Conservation (phyloP, 2,113 vertebrate genomes). For the Rhinichthys klamathensis region DNA sequence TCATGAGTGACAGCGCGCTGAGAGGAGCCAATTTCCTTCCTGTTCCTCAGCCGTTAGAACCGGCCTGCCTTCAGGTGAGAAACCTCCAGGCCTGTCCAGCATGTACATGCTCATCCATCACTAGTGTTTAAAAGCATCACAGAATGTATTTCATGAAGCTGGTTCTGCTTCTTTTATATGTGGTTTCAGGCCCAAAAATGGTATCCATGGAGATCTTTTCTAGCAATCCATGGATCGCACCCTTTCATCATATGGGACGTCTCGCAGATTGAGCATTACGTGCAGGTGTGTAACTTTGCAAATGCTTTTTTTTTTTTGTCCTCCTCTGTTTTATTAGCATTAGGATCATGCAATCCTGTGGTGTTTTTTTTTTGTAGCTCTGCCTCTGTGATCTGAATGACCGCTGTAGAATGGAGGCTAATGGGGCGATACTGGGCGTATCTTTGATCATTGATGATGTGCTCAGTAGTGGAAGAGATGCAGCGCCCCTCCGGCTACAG, state of each 20-base stretch:
- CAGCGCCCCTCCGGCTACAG: constrained; percentile 52
- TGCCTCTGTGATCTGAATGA: constrained; percentile 74
- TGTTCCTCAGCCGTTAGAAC: constrained; percentile 71
- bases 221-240: constrained; percentile 70
- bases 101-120: background rate
- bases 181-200: constrained; percentile 65
- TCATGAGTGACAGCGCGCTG: constrained; percentile 62
- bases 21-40: constrained; percentile 64
- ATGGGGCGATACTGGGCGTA: constrained; percentile 69
- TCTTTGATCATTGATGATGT: constrained; percentile 75
- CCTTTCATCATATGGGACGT: constrained; percentile 69
- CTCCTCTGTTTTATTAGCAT: background rate
- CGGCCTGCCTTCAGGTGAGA: constrained; percentile 68
- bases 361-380: constrained; percentile 60
- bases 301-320: background rate
- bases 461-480: constrained; percentile 59
- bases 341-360: background rate
- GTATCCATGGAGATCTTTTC: constrained; percentile 80
- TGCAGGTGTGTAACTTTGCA: constrained; percentile 72
- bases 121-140: background rate
- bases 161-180: background rate
- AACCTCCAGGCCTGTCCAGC: background rate
- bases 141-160: background rate
- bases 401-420: constrained; percentile 66
- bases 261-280: constrained; percentile 73